Percentiles rank a stretch among this genome's conserved stretches.
Conservation (phyloP, 2,113 vertebrate species). For the Fregetta grallaria region DNA sequence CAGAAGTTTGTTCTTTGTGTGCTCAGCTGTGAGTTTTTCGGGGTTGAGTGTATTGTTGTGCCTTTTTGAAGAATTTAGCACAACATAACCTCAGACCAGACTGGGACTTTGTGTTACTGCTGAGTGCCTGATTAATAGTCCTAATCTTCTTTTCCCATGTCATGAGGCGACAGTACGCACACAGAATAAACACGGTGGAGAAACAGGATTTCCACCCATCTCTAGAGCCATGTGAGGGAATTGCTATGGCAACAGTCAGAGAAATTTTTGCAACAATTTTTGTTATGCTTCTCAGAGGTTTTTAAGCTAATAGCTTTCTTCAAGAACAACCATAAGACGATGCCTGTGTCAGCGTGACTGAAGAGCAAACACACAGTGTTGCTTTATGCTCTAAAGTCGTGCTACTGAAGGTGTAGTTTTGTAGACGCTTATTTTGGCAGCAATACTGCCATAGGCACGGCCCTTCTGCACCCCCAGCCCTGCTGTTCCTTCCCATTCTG, state of each 20-base stretch:
- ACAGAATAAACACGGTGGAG: background rate
- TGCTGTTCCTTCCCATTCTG: background rate
- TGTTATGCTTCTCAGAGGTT: background rate
- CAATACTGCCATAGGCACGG: background rate
- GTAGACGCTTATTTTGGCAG: background rate
- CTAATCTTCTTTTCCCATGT: background rate
- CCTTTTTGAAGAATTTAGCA: background rate
- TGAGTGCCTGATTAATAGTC: background rate
- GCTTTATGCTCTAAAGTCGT: background rate
- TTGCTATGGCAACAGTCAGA: slow-evolving; percentile 7
- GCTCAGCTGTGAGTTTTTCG: background rate
- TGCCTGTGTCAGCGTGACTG: background rate
- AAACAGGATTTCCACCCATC: background rate
- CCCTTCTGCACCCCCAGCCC: background rate
- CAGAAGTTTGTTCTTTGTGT: background rate
- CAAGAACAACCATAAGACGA: rapidly evolving
- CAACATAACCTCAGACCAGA: background rate
- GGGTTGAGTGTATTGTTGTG: background rate
- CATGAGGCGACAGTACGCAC: background rate
- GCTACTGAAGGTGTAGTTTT: background rate
- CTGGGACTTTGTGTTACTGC: background rate
- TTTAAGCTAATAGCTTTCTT: background rate
- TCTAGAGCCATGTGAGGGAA: background rate
- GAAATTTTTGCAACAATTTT: background rate
- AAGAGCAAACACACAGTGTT: background rate